Conservation (phyloP, 2,113 vertebrate genomes). For the Calidris pugnax region DNA sequence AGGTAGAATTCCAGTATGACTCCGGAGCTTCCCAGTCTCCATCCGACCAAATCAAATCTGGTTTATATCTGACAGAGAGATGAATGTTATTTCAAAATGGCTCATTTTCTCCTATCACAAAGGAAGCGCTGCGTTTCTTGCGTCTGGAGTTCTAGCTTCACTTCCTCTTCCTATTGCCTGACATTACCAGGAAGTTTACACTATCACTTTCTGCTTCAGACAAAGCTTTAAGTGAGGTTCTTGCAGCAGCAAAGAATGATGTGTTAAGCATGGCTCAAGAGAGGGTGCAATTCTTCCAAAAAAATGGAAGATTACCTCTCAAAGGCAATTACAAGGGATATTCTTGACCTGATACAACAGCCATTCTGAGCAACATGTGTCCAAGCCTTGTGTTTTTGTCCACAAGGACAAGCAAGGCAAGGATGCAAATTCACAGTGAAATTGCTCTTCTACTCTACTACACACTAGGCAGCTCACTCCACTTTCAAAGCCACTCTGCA, state of each 20-base stretch:
- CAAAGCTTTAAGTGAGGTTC: background rate
- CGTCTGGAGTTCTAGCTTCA: rapidly evolving
- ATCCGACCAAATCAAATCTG: conserved; percentile 96
- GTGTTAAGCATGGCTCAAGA: background rate
- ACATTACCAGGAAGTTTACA: background rate
- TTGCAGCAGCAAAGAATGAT: background rate
- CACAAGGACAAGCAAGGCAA: background rate
- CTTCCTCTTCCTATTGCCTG: background rate
- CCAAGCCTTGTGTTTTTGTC: background rate
- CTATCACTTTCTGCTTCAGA: background rate
- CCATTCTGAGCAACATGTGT: background rate
- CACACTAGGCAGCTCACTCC: background rate
- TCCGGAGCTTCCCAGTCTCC: conserved; percentile 95
- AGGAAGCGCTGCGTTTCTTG: background rate
- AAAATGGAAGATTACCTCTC: background rate
- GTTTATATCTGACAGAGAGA: conserved; percentile 82
- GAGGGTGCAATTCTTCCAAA: background rate
- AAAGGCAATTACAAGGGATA: background rate
- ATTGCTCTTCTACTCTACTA: background rate
- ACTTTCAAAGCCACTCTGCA: background rate
- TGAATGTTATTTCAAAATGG: background rate
- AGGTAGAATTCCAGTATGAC: conserved; percentile 94
- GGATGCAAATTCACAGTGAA: background rate
- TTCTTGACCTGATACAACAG: background rate
- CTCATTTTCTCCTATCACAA: background rate